Percentiles rank a stretch among this genome's conserved stretches.
Evolutionary conservation across 2,113 vertebrate species (phyloP).

Genomic region (Suncus etruscus): DNA sequence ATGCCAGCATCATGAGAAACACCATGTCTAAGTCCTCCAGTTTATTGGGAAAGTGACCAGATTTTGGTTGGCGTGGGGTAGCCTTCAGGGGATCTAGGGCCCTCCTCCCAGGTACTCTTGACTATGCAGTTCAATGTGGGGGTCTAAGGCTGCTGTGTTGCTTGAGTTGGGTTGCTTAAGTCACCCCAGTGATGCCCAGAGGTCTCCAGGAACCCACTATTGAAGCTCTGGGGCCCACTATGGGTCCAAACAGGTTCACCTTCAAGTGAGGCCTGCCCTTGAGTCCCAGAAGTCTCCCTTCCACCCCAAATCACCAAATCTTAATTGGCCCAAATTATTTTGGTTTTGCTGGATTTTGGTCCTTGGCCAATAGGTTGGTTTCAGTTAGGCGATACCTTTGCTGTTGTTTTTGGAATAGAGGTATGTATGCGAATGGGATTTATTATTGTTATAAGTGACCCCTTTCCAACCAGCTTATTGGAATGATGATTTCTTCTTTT

Average conservation of each 20-base stretch:
- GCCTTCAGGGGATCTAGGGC: no score
- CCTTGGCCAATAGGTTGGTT: not conserved
- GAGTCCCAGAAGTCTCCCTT: no score
- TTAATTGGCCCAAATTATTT: not conserved
- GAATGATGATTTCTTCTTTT: constrained; percentile 23
- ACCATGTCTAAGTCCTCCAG: not conserved
- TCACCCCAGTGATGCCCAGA: no score
- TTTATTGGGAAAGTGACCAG: constrained; percentile 17
- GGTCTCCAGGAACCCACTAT: no score
- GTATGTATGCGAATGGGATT: not conserved
- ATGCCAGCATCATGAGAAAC: not conserved
- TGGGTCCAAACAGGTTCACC: no score
- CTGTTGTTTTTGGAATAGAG: constrained; percentile 1
- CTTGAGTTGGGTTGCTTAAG: no score
- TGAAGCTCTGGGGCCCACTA: no score
- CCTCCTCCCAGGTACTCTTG: no score
- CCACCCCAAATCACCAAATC: not conserved
- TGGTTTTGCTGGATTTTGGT: not conserved
- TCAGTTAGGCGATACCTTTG: not conserved
- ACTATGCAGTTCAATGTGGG: no score
- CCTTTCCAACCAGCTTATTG: constrained; percentile 26
- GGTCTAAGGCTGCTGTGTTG: no score
- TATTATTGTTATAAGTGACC: not conserved
- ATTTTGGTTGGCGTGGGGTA: no score
- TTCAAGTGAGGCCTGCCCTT: no score